Percentiles rank a stretch among this genome's conserved stretches.
Evolutionary conservation across 1,140 invertebrate species (phyloP).

Genomic region (Trichogramma pretiosum): DNA sequence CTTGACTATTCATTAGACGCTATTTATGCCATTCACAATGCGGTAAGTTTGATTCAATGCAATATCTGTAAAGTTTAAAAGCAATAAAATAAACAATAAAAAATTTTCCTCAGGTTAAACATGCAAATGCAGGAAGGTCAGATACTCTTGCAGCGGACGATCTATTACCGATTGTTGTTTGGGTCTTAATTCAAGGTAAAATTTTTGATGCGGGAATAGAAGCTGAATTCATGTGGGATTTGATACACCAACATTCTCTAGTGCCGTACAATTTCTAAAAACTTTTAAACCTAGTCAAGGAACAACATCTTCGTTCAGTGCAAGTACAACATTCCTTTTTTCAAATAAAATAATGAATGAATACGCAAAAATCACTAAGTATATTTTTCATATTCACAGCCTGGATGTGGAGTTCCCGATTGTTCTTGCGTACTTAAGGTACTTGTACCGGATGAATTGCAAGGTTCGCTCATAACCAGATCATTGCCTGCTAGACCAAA

Average conservation of each 20-base stretch:
- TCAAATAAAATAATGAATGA: background rate
- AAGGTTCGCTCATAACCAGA: conserved; percentile 82
- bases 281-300: conserved; percentile 58
- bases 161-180: conserved; percentile 79
- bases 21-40: conserved; percentile 82
- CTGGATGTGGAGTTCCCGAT: conserved; percentile 48
- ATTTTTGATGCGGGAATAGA: conserved; percentile 87
- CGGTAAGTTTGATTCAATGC: conserved; percentile 51
- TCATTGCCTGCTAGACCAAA: conserved; percentile 84
- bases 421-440: conserved; percentile 74
- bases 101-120: conserved; percentile 53
- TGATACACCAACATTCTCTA: conserved; percentile 82
- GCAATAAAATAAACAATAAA: too few relatives aligned
- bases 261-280: conserved; percentile 86
- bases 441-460: conserved; percentile 83
- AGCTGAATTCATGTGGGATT: conserved; percentile 90
- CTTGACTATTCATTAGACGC: conserved; percentile 79
- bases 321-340: conserved; percentile 24
- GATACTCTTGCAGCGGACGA: conserved; percentile 70
- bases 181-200: conserved; percentile 78
- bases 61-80: too few relatives aligned
- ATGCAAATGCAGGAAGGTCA: conserved; percentile 40
- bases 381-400: too few relatives aligned
- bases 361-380: background rate
- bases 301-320: conserved; percentile 42